These are phyloP conservation scores for Tauraco hartlaubi DNA, from an alignment of 2,797 vertebrate genomes.

Conservation along the genomic window DNA sequence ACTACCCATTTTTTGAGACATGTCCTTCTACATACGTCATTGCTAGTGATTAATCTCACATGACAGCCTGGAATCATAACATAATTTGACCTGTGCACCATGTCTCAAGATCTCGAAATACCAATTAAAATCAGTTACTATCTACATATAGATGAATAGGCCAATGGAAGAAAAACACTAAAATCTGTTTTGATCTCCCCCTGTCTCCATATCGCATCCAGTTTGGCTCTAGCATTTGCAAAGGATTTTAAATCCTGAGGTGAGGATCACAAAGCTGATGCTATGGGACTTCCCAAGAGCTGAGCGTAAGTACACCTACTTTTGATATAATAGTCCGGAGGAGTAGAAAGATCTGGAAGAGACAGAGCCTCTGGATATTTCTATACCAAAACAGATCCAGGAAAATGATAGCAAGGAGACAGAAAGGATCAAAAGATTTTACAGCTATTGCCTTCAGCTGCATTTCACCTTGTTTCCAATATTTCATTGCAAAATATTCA, in stretches of 20 bases:
- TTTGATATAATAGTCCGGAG: background rate
- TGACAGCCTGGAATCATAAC: background rate
- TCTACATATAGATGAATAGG: background rate
- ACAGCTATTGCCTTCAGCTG: background rate
- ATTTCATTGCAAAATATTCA: background rate
- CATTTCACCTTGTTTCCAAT: background rate
- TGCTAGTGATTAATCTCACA: background rate
- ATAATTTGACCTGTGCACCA: background rate
- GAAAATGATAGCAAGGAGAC: constrained; percentile 1
- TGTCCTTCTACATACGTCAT: background rate
- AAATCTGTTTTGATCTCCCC: background rate
- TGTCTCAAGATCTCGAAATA: background rate
- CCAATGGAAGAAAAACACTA: background rate
- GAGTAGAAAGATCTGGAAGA: background rate
- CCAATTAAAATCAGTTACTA: background rate
- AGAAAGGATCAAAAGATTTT: constrained; percentile 22
- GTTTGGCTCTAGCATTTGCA: background rate
- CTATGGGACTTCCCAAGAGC: background rate
- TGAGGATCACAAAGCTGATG: background rate
- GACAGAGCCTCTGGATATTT: constrained; percentile 1
- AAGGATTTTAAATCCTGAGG: background rate
- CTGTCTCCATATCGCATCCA: background rate
- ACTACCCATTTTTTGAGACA: background rate
- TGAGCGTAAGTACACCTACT: background rate
- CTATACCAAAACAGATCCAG: background rate